Evolutionary conservation across 2,888 invertebrate species (phyloP).

Genomic region (Papilio gigon): DNA sequence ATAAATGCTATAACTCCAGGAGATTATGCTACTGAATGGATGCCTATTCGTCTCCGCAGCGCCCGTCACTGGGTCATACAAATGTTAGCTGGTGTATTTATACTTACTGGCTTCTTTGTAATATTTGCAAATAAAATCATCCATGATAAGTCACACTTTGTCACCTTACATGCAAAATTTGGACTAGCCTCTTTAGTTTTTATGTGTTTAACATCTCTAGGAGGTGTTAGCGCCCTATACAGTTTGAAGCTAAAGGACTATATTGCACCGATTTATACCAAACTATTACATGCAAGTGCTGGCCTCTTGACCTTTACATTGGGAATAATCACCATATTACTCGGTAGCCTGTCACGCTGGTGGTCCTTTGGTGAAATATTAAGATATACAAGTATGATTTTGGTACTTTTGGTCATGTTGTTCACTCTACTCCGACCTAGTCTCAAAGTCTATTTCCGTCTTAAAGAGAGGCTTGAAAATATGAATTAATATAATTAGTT

Average conservation of each 20-base stretch:
- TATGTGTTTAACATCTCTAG: constrained; percentile 68
- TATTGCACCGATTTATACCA: constrained; percentile 74
- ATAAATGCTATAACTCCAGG: constrained; percentile 77
- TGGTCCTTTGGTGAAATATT: constrained; percentile 70
- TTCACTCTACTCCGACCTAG: constrained; percentile 72
- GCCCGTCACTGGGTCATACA: constrained; percentile 79
- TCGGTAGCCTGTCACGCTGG: constrained; percentile 72
- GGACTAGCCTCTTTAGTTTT: constrained; percentile 72
- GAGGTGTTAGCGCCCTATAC: constrained; percentile 72
- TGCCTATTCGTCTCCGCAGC: constrained; percentile 75
- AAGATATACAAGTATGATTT: constrained; percentile 61
- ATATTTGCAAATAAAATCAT: constrained; percentile 74
- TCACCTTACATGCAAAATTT: constrained; percentile 71
- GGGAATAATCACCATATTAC: constrained; percentile 69
- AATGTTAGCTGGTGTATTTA: constrained; percentile 59
- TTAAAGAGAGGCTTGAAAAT: constrained; percentile 73
- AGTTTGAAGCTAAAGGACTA: constrained; percentile 74
- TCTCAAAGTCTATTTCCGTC: constrained; percentile 75
- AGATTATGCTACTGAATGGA: constrained; percentile 79
- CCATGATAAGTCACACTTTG: constrained; percentile 65
- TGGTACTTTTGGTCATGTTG: constrained; percentile 66
- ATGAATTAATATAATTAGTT: constrained; percentile 53
- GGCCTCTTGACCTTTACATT: constrained; percentile 71
- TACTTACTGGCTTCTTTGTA: constrained; percentile 67
- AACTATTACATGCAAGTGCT: constrained; percentile 71